A percentile compares a stretch with the other conserved stretches of the same genome.
Evolutionary conservation across 2,888 invertebrate genomes (phyloP).

Genomic region (Synanthedon myopaeformis): DNA sequence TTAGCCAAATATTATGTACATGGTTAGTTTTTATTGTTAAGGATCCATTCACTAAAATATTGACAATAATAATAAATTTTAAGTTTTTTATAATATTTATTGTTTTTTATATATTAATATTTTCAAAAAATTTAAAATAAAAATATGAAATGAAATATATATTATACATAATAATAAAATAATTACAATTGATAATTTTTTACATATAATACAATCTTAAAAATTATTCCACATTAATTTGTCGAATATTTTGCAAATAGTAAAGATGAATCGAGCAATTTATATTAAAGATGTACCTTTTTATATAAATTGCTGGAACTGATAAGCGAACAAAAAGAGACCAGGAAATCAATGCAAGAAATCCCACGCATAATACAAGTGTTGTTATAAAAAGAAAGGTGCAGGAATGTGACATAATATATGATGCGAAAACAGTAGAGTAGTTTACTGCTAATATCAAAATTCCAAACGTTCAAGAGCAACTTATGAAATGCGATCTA

Average conservation of each 20-base stretch:
- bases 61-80: no score
- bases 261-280: constrained; percentile 2
- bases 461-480: no score
- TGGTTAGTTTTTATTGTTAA: no score
- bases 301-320: neutral
- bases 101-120: no score
- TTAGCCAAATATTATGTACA: no score
- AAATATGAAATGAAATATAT: no score
- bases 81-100: no score
- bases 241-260: neutral
- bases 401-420: neutral
- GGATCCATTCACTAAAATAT: no score
- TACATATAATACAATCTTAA: neutral
- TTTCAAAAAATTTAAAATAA: no score
- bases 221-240: neutral
- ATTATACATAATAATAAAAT: no score
- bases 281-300: neutral
- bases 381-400: constrained; percentile 17
- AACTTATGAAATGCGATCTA: no score
- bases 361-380: constrained; percentile 21
- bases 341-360: constrained; percentile 7
- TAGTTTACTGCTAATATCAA: neutral
- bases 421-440: neutral
- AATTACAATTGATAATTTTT: no score
- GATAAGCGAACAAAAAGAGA: constrained; percentile 1